Conservation (phyloP, 2,113 vertebrate species). For the Cochlearius cochlearius region DNA sequence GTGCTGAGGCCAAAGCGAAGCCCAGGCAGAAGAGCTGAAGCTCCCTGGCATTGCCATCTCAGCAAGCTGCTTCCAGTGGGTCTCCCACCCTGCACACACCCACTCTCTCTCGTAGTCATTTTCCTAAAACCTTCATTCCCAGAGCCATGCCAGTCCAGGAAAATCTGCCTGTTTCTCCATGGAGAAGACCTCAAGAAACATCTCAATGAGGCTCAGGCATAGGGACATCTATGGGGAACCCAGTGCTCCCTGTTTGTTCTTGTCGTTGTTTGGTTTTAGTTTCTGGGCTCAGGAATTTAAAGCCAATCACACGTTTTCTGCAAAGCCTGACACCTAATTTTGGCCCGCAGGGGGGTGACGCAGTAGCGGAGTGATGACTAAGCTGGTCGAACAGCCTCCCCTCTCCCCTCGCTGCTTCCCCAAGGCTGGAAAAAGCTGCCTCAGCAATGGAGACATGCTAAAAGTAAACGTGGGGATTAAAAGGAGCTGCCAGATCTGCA, state of each 20-base stretch:
- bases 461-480: not conserved
- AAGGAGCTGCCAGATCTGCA: not conserved
- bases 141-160: not conserved
- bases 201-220: rapidly evolving
- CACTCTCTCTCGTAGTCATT: not conserved
- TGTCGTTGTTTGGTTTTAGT: not conserved
- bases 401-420: not conserved
- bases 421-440: not conserved
- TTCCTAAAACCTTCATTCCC: not conserved
- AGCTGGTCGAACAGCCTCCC: not conserved
- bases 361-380: not conserved
- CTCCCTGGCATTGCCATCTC: not conserved
- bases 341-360: rapidly evolving
- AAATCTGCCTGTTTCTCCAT: not conserved
- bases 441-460: not conserved
- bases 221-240: not conserved
- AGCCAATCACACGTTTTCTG: not conserved
- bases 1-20: not conserved
- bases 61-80: rapidly evolving
- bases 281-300: not conserved
- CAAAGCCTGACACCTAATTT: not conserved
- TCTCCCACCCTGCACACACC: not conserved
- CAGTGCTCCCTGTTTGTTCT: not conserved
- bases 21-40: not conserved
- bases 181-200: not conserved